These are phyloP conservation scores for Capreolus pygargus DNA, from an alignment of 2,113 vertebrate species.

Conservation along the genomic window DNA sequence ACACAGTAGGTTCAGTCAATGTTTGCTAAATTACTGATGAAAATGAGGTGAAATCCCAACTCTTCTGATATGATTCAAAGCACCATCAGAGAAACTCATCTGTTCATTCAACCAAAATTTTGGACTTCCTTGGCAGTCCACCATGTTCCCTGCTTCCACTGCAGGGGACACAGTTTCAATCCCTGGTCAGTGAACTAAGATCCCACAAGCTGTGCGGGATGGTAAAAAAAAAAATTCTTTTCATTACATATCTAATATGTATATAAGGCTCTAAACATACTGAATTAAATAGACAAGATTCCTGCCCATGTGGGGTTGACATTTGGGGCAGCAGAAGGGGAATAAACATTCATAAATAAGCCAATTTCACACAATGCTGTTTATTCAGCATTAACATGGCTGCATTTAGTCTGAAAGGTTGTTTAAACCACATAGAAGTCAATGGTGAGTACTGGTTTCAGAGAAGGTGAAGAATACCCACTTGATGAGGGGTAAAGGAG, in stretches of 20 bases:
- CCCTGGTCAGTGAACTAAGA: not conserved
- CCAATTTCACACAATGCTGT: not conserved
- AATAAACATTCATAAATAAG: conserved; percentile 14
- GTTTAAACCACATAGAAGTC: not conserved
- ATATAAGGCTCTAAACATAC: not conserved
- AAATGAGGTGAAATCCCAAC: not conserved
- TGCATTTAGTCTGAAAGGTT: not conserved
- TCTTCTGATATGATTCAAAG: not conserved
- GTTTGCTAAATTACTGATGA: not conserved
- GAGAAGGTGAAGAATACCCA: not conserved
- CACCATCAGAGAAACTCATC: not conserved
- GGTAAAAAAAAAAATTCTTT: not conserved
- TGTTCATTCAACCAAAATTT: not conserved
- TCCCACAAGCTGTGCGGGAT: not conserved
- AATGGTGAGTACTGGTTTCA: not conserved
- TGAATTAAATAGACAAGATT: not conserved
- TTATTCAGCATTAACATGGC: not conserved
- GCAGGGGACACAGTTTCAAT: not conserved
- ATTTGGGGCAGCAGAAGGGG: not conserved
- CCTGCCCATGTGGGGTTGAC: not conserved
- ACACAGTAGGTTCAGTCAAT: not conserved
- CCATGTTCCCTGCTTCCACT: not conserved
- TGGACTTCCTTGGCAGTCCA: not conserved
- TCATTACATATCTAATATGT: not conserved
- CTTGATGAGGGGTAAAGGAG: accelerated